Percentiles rank a stretch among this genome's conserved stretches.
Evolutionary conservation across 2,113 vertebrate species (phyloP).

Genomic region (Bufo bufo): DNA sequence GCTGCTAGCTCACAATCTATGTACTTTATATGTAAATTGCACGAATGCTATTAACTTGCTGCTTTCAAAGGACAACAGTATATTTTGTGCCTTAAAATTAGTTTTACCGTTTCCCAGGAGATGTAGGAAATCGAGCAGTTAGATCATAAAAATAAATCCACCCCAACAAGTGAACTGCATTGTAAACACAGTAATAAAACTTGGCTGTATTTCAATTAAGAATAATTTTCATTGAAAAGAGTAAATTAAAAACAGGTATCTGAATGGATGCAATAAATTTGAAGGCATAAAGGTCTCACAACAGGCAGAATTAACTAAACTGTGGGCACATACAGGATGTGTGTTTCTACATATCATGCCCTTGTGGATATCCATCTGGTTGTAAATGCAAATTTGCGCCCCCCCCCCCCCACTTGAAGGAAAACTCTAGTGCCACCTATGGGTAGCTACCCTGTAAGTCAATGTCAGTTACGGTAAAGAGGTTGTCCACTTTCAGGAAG

Average conservation of each 20-base stretch:
- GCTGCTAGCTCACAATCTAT: constrained; percentile 14
- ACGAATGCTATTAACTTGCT: constrained; percentile 27
- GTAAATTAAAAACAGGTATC: background rate
- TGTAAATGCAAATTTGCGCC: too few relatives aligned
- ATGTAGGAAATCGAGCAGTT: constrained; percentile 8
- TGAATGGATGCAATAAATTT: background rate
- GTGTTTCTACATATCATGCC: too few relatives aligned
- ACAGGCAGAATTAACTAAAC: background rate
- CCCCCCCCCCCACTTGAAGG: too few relatives aligned
- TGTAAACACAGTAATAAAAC: background rate
- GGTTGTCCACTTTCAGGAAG: too few relatives aligned
- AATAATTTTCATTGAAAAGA: constrained; percentile 8
- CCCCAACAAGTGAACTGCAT: background rate
- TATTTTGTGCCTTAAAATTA: constrained; percentile 25
- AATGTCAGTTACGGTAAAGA: too few relatives aligned
- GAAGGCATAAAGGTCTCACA: background rate
- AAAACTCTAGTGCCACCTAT: too few relatives aligned
- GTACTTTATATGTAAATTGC: constrained; percentile 37
- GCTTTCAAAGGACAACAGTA: constrained; percentile 26
- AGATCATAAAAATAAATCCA: constrained; percentile 31
- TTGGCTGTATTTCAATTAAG: background rate
- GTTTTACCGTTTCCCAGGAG: constrained; percentile 6
- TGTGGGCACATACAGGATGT: too few relatives aligned
- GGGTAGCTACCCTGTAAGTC: too few relatives aligned
- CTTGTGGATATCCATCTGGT: too few relatives aligned